Conservation (phyloP, 2,888 invertebrate species). For the Latrodectus hesperus region DNA sequence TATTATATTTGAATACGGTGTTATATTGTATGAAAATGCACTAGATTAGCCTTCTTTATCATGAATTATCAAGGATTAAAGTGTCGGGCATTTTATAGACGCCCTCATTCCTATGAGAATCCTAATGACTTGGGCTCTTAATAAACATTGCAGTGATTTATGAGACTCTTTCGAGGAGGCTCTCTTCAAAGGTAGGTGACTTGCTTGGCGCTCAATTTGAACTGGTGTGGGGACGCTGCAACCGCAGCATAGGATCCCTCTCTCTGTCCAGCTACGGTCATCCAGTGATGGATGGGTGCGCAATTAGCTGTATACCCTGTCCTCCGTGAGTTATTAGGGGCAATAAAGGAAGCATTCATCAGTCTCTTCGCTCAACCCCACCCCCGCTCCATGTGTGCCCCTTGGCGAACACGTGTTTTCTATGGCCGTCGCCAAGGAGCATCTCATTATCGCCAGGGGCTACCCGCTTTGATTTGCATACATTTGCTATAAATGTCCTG, state of each 20-base stretch:
- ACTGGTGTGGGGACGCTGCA: no score
- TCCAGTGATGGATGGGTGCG: slow-evolving; percentile 45
- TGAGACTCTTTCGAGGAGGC: no score
- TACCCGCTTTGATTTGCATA: slow-evolving; percentile 20
- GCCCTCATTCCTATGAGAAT: no score
- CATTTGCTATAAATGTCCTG: not conserved
- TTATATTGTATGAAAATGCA: no score
- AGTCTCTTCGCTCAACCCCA: slow-evolving; percentile 8
- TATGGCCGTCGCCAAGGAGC: slow-evolving; percentile 9
- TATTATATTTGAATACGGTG: no score
- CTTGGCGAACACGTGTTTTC: slow-evolving; percentile 32
- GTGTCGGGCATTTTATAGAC: no score
- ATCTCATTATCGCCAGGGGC: not conserved
- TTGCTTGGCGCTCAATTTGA: no score
- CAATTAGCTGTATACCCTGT: slow-evolving; percentile 56
- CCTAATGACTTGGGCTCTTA: no score
- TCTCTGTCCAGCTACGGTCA: not conserved
- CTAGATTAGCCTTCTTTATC: no score
- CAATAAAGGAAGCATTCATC: slow-evolving; percentile 60
- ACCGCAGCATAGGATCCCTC: not conserved
- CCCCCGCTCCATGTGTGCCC: slow-evolving; percentile 31
- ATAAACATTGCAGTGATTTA: no score
- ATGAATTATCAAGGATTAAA: no score
- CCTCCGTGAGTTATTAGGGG: slow-evolving; percentile 62
- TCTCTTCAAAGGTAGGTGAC: no score